Conservation (phyloP, 2,888 invertebrate species). For the Melanargia galathea region DNA sequence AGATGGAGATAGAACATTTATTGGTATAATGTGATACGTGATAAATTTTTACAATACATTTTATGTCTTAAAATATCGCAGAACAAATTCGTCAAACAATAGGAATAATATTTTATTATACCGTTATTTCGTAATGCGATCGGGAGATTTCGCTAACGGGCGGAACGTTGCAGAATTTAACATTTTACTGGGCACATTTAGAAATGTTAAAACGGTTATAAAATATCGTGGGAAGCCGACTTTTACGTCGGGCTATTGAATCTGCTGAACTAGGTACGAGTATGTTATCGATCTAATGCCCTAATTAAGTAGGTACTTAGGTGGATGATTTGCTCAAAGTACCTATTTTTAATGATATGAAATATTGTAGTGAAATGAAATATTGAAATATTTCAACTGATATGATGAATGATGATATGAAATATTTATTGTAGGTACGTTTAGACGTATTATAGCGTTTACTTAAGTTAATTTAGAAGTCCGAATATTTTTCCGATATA, state of each 20-base stretch:
- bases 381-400: too few species aligned
- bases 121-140: slow-evolving; percentile 37
- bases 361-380: too few species aligned
- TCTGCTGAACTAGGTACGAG: slow-evolving; percentile 23
- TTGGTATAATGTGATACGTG: neutral
- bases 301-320: neutral
- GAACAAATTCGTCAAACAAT: slow-evolving; percentile 34
- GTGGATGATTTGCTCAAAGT: neutral
- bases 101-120: slow-evolving; percentile 36
- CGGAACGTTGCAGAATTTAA: slow-evolving; percentile 47
- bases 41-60: slow-evolving; percentile 29
- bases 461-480: too few species aligned
- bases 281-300: slow-evolving; percentile 5
- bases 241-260: slow-evolving; percentile 29
- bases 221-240: slow-evolving; percentile 43
- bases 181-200: slow-evolving; percentile 43
- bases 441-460: too few species aligned
- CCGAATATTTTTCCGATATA: too few species aligned
- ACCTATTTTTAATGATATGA: too few species aligned
- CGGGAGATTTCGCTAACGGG: slow-evolving; percentile 40
- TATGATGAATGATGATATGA: too few species aligned
- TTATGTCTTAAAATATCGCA: slow-evolving; percentile 25
- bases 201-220: slow-evolving; percentile 44
- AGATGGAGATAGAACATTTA: neutral
- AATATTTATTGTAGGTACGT: too few species aligned